phyloP scores from a whole-genome alignment of 2,113 vertebrate species.

The Pycnonotus jocosus region DNA sequence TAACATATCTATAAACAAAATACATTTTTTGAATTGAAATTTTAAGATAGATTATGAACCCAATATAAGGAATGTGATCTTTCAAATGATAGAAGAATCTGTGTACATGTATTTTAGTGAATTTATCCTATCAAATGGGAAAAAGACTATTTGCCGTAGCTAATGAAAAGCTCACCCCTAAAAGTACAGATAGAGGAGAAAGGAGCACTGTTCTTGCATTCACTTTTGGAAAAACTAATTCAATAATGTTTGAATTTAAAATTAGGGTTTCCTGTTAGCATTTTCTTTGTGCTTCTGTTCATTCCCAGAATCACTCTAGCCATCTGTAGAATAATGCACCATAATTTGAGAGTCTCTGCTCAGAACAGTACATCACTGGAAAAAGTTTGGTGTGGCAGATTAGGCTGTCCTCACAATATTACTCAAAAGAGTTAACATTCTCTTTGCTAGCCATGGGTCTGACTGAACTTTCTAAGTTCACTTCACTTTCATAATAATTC shows the following conservation, averaged over 20 bases:
- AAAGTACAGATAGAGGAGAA: not conserved
- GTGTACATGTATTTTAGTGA: not conserved
- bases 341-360: not conserved
- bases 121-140: not conserved
- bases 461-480: not conserved
- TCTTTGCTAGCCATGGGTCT: not conserved
- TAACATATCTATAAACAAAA: not conserved
- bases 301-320: not conserved
- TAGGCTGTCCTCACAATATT: not conserved
- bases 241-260: not conserved
- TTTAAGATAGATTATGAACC: not conserved
- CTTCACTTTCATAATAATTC: not conserved
- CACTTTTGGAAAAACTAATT: not conserved
- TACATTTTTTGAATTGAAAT: not conserved
- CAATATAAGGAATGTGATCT: not conserved
- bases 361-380: not conserved
- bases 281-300: not conserved
- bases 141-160: not conserved
- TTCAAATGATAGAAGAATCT: not conserved
- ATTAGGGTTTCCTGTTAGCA: not conserved
- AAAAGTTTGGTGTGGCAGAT: not conserved
- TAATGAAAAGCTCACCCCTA: not conserved
- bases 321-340: not conserved
- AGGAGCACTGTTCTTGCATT: not conserved
- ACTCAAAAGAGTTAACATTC: not conserved